Conservation (phyloP, 1,140 invertebrate genomes). For the Orussus abietinus region DNA sequence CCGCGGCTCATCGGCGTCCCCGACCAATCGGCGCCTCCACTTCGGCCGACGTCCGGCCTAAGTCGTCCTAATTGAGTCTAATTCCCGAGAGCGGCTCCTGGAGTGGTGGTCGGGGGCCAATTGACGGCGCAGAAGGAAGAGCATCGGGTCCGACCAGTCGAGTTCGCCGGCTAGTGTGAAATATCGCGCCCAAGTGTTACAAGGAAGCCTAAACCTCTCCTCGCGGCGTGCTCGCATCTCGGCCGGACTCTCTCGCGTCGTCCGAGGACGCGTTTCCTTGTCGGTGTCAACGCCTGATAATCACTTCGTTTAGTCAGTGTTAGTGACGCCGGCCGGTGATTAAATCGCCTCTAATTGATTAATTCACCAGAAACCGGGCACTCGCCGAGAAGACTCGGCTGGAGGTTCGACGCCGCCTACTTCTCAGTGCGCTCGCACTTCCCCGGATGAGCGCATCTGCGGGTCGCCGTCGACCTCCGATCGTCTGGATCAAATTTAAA, state of each 20-base stretch:
- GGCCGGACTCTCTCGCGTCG: conserved; percentile 8
- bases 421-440: too few relatives aligned
- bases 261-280: conserved; percentile 10
- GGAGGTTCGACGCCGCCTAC: too few relatives aligned
- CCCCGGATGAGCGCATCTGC: too few relatives aligned
- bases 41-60: too few relatives aligned
- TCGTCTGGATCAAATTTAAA: too few relatives aligned
- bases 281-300: too few relatives aligned
- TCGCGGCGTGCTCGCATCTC: conserved; percentile 25
- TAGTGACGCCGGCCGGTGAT: conserved; percentile 27
- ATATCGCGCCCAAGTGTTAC: conserved; percentile 55
- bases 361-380: conserved; percentile 30
- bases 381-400: too few relatives aligned
- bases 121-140: conserved; percentile 7
- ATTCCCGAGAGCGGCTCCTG: conserved; percentile 31
- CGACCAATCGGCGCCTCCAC: too few relatives aligned
- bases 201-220: conserved; percentile 21
- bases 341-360: conserved; percentile 37
- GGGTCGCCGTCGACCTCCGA: too few relatives aligned
- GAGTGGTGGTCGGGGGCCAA: conserved; percentile 25
- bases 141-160: background rate
- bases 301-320: conserved; percentile 35
- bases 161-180: conserved; percentile 50
- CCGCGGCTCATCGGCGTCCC: too few relatives aligned
- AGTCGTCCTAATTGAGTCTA: conserved; percentile 34